Base-by-base conservation (phyloP, 2,113 vertebrate species). In the Sterrhoptilus dennistouni region DNA sequence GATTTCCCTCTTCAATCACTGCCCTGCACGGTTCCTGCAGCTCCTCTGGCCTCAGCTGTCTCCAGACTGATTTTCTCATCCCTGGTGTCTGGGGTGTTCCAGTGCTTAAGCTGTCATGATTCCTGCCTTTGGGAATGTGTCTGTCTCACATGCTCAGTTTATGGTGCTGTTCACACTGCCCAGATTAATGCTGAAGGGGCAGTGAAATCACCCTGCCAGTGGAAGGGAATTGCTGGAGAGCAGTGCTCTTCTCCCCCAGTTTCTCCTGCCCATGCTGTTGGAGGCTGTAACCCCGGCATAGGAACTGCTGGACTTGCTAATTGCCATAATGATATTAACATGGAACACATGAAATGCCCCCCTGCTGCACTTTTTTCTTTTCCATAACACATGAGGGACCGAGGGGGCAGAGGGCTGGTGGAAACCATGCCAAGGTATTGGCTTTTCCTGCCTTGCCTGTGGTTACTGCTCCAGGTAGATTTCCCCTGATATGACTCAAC, bases 1-100 rank as follows among this genome's bases (percentile, higher is more conserved):
- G 57, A 25, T 31, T 38, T 25, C n/a, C 47, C 22, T 69, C 28
- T 29, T 59, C 3, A 0, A 3, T 56, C 54, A 5, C 33, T 5
- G 40, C 22, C 28, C 52, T 49, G 53, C 25, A 1, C 9, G 35
- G 42, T 31, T 33, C 8, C n/a, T 89, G 66, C 72, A 40, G 9
- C 28, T 75, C 15, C 20, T 24, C 56, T 25, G 53, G 38, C 23
- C 47, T 69, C 60, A 35, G 81, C 35, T 28, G n/a, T 11, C 64
- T 65, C 29, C 33, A 21, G 10, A 15, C 17, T 36, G 40, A 25
- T 78, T 63, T 78, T 64, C 57, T 61, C 54, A 79, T 28, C 49
- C 20, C 49, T 59, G 49, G 11, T 3, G 8, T 13, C 40, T 36
- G 59, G 45, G 60, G 7, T 52, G 40, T 59, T 45, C 31, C 59